phyloP scores from a whole-genome alignment of 2,113 vertebrate genomes.

The Piliocolobus tephrosceles region DNA sequence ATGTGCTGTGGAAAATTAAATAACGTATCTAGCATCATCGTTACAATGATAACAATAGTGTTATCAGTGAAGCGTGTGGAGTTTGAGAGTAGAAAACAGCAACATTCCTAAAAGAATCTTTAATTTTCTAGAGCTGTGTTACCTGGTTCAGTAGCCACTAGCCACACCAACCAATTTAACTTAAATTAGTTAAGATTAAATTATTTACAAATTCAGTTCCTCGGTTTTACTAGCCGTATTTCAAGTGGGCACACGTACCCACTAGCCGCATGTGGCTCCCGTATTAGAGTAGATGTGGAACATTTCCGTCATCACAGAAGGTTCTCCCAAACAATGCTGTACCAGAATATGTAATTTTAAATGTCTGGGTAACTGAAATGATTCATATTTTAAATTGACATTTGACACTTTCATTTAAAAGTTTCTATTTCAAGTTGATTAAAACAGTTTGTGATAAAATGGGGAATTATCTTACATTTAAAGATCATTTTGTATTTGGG shows the following conservation, averaged over 20 bases:
- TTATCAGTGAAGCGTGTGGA: background rate
- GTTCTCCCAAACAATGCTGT: fast-evolving
- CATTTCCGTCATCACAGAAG: background rate
- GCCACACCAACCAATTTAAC: background rate
- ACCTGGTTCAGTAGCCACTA: background rate
- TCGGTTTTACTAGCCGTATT: background rate
- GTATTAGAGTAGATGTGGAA: background rate
- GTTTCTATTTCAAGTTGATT: background rate
- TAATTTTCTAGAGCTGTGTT: background rate
- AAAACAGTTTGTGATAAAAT: background rate
- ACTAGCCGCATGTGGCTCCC: background rate
- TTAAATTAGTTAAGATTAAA: background rate
- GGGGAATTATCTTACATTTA: background rate
- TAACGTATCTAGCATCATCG: background rate
- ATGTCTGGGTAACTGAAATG: background rate
- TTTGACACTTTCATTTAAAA: constrained; percentile 3
- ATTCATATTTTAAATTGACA: background rate
- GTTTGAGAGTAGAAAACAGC: background rate
- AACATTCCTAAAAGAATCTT: background rate
- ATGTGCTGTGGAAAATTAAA: background rate
- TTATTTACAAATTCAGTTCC: background rate
- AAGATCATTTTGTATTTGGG: constrained; percentile 6
- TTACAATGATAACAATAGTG: background rate
- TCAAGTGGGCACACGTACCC: background rate
- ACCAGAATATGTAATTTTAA: background rate